phyloP scores from a whole-genome alignment of 2,113 vertebrate species.

The Thymallus thymallus region DNA sequence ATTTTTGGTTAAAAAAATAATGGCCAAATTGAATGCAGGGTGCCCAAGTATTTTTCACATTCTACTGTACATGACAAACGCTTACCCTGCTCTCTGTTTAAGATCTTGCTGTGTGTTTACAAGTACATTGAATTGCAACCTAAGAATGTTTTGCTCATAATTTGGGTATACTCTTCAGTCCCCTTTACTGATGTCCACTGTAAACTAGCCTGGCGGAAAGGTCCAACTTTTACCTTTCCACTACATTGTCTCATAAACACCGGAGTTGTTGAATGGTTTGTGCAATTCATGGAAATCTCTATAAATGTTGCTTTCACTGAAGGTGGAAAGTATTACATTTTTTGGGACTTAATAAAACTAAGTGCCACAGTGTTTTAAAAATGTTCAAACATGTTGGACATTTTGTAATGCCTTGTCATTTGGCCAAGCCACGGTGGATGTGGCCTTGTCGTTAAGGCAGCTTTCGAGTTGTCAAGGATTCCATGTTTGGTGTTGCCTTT shows the following conservation, averaged over 20 bases:
- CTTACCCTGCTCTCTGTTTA: neutral
- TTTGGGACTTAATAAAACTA: neutral
- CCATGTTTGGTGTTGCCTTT: constrained; percentile 34
- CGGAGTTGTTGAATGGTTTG: neutral
- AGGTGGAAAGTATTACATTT: constrained; percentile 23
- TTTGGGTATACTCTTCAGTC: neutral
- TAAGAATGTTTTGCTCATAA: constrained; percentile 1
- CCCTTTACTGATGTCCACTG: constrained; percentile 1
- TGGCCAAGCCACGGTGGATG: neutral
- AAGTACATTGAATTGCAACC: neutral
- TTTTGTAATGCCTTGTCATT: constrained; percentile 14
- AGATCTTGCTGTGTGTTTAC: constrained; percentile 13
- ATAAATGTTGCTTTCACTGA: constrained; percentile 6
- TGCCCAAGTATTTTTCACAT: neutral
- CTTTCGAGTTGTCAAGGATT: constrained; percentile 8
- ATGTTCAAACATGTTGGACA: constrained; percentile 5
- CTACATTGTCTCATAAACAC: neutral
- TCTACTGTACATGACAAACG: neutral
- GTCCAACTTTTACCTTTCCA: constrained; percentile 13
- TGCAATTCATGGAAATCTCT: neutral
- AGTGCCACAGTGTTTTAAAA: constrained; percentile 33
- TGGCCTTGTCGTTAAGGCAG: constrained; percentile 11
- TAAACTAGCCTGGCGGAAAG: constrained; percentile 11
- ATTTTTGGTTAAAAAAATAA: constrained; percentile 5
- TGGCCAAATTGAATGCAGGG: constrained; percentile 13